Evolutionary conservation across 2,888 invertebrate genomes (phyloP), one percentile per base, ranked within the genome.

Genomic region (Drosophila neonasuta): DNA sequence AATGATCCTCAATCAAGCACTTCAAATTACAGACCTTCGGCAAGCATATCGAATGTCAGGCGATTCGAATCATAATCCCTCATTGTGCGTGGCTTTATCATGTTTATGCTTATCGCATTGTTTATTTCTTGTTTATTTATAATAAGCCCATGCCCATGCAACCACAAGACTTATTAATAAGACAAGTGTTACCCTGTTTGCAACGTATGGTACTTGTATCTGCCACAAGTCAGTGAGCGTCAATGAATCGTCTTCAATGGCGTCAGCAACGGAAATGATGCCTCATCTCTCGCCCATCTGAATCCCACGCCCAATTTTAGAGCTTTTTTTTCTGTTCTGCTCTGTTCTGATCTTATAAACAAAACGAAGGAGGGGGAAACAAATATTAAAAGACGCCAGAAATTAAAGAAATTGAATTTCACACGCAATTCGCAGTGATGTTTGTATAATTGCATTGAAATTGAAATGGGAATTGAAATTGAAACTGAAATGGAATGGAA

Each of bases 241-340:
- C 57, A 64, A 66, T 49, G 32, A 17, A 17, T 48, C 57, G 44
- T 58, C 61, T 71, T 39, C 59, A 54, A 71, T 78, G 72, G 78
- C 80, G 80, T 80, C 80, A 83, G 80, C 83, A 71, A 56, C 78
- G 80, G 73, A 83, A 86, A 80, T 73, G 69, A 71, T 86, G 75
- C 73, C 67, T 83, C 83, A 11, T n/a, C 11, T 11, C 36, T 45
- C 45, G 51, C 29, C 56, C 15, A 44, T 57, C 67, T 59, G 67
- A 56, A 67, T 77, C 78, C 78, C 83, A 77, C 83, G 62, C 65
- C 71, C 75, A 68, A 66, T 66, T 51, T 52, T 62, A 29, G 55
- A 68, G 77, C 74, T 81, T 81, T 81, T 36, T 34, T 34, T 13
- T 13, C 13, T 13, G 13, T 13, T 34, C 4, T 36, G 11, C 6